These are phyloP conservation scores for Dryobates pubescens DNA, from an alignment of 2,797 vertebrate genomes.

Conservation along the genomic window DNA sequence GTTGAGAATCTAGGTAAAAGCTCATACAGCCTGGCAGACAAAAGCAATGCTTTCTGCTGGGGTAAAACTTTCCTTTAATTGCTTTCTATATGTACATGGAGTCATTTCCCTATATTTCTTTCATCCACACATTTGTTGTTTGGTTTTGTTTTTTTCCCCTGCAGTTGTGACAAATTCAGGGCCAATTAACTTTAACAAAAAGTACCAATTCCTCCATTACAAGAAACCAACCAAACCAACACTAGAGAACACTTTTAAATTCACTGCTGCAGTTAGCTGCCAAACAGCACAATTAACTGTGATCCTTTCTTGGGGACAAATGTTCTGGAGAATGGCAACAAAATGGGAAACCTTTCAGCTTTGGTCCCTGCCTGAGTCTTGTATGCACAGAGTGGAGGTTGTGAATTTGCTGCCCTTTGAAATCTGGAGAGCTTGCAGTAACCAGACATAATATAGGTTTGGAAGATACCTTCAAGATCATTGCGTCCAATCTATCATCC, in stretches of 20 bases:
- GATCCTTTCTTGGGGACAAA: neutral
- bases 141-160: neutral
- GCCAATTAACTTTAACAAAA: neutral
- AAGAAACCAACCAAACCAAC: neutral
- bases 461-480: too few relatives aligned
- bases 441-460: neutral
- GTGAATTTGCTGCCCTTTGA: neutral
- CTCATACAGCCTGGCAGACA: neutral
- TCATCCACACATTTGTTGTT: neutral
- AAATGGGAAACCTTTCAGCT: neutral
- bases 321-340: neutral
- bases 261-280: neutral
- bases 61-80: neutral
- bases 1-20: neutral
- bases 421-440: neutral
- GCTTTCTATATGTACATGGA: neutral
- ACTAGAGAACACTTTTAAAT: neutral
- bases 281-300: slow-evolving; percentile 3
- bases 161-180: neutral
- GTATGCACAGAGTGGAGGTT: neutral
- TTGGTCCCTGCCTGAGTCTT: neutral
- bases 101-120: neutral
- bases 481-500: too few relatives aligned
- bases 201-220: neutral
- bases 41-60: neutral